A percentile compares a stretch with the other conserved stretches of the same genome.
These are phyloP conservation scores for Sebastes hubbsi DNA, from an alignment of 2,797 vertebrate species.

Conservation along the genomic window DNA sequence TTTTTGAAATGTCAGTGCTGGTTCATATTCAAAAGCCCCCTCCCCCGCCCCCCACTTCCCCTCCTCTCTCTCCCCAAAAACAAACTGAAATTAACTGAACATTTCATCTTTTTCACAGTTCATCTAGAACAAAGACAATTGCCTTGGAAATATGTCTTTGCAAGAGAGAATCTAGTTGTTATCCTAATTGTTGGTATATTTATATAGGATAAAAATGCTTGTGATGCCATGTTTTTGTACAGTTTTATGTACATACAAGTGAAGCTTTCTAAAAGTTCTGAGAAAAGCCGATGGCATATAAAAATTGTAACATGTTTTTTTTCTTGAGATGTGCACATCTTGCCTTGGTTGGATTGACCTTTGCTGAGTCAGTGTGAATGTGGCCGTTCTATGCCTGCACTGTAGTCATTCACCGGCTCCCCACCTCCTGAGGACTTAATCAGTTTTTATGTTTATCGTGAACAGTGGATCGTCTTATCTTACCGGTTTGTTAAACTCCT, in stretches of 20 bases:
- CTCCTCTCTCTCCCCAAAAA: constrained; percentile 21
- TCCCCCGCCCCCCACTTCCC: neutral
- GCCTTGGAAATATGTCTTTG: constrained; percentile 87
- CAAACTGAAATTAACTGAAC: constrained; percentile 75
- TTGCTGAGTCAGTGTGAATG: constrained; percentile 95
- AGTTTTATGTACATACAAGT: constrained; percentile 99
- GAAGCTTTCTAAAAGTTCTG: constrained; percentile 97
- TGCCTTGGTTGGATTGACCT: constrained; percentile 91
- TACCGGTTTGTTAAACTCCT: constrained; percentile 90
- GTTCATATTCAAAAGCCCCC: constrained; percentile 72
- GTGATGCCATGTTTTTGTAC: constrained; percentile 99
- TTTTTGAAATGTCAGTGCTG: constrained; percentile 81
- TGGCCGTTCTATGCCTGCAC: constrained; percentile 93
- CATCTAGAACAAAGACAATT: constrained; percentile 83
- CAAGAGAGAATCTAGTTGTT: constrained; percentile 86
- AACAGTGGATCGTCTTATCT: constrained; percentile 87
- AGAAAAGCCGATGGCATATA: constrained; percentile 93
- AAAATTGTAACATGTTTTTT: constrained; percentile 95
- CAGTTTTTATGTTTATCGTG: constrained; percentile 86
- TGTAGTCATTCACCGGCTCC: constrained; percentile 88
- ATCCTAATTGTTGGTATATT: constrained; percentile 96
- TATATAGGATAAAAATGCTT: constrained; percentile 94
- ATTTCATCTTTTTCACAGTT: constrained; percentile 79
- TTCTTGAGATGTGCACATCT: constrained; percentile 92
- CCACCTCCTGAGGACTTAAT: constrained; percentile 85